These are phyloP conservation scores for Linepithema humile DNA, from an alignment of 1,140 invertebrate genomes.

Conservation along the genomic window DNA sequence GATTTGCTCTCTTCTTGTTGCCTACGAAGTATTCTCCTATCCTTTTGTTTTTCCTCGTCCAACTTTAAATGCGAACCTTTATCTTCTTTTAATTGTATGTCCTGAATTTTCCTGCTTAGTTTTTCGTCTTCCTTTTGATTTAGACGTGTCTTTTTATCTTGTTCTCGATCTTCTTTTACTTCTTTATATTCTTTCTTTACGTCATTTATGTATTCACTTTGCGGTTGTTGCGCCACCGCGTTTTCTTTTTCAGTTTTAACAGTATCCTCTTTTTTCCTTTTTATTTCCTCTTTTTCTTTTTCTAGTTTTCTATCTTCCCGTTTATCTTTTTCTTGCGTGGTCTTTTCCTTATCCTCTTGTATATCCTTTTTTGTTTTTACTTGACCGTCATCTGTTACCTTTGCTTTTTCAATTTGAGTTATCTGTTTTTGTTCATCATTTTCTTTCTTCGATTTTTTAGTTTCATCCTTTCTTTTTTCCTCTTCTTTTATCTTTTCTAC, in stretches of 20 bases:
- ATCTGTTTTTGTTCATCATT: constrained; percentile 1
- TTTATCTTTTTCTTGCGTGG: constrained; percentile 14
- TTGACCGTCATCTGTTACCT: not conserved
- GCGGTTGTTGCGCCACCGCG: constrained; percentile 3
- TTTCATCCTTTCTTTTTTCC: constrained; percentile 23
- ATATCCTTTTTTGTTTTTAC: constrained; percentile 38
- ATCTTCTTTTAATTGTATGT: constrained; percentile 21
- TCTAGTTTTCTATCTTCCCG: constrained; percentile 29
- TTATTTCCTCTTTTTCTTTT: constrained; percentile 23
- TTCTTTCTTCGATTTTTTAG: constrained; percentile 8
- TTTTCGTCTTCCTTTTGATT: constrained; percentile 47
- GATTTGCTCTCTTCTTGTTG: constrained; percentile 34
- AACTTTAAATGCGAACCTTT: constrained; percentile 3
- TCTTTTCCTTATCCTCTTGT: constrained; percentile 13
- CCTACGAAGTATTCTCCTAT: constrained; percentile 18
- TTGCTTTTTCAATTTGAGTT: constrained; percentile 8
- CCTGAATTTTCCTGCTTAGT: constrained; percentile 39
- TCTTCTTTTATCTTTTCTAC: constrained; percentile 50
- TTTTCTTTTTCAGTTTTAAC: constrained; percentile 18
- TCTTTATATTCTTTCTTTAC: constrained; percentile 10
- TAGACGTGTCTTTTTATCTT: not conserved
- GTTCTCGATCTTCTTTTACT: constrained; percentile 19
- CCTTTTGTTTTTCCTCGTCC: constrained; percentile 39
- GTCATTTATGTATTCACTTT: constrained; percentile 17
- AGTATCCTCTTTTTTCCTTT: constrained; percentile 52